A percentile compares a stretch with the other conserved stretches of the same genome.
phyloP scores from a whole-genome alignment of 2,113 vertebrate species.

The Turnix velox region DNA sequence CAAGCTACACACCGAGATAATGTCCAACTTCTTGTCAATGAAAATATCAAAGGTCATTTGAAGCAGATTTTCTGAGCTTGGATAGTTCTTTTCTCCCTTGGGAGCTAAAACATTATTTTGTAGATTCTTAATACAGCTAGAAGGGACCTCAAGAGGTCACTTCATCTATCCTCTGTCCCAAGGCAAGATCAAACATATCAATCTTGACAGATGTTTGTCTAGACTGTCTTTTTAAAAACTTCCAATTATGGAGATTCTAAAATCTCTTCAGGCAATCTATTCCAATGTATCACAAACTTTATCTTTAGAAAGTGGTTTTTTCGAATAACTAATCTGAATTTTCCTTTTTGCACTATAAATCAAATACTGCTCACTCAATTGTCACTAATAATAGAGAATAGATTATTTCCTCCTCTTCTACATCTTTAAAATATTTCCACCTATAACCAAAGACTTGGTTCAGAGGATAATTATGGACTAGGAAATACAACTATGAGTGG shows the following conservation, averaged over 20 bases:
- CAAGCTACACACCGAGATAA: neutral
- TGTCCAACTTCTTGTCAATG: slow-evolving; percentile 2
- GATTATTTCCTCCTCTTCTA: neutral
- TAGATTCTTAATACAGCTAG: neutral
- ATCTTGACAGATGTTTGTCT: slow-evolving; percentile 16
- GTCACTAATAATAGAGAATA: neutral
- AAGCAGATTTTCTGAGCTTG: slow-evolving; percentile 12
- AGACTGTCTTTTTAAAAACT: neutral
- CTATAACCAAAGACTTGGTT: neutral
- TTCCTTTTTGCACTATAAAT: neutral
- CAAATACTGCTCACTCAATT: neutral
- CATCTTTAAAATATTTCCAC: neutral
- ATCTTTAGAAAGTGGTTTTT: neutral
- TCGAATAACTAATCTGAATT: neutral
- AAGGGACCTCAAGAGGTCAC: slow-evolving; percentile 31
- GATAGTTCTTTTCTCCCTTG: neutral
- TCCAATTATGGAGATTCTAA: neutral
- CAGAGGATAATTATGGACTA: neutral
- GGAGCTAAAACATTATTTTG: slow-evolving; percentile 21
- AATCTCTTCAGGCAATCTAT: neutral
- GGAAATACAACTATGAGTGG: neutral
- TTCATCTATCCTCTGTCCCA: slow-evolving; percentile 11
- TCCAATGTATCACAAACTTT: neutral
- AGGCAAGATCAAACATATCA: slow-evolving; percentile 26
- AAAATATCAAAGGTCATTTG: slow-evolving; percentile 45